Evolutionary conservation across 1,140 invertebrate species (phyloP), one percentile per base, ranked within the genome.

Genomic region (Elymnias hypermnestra): DNA sequence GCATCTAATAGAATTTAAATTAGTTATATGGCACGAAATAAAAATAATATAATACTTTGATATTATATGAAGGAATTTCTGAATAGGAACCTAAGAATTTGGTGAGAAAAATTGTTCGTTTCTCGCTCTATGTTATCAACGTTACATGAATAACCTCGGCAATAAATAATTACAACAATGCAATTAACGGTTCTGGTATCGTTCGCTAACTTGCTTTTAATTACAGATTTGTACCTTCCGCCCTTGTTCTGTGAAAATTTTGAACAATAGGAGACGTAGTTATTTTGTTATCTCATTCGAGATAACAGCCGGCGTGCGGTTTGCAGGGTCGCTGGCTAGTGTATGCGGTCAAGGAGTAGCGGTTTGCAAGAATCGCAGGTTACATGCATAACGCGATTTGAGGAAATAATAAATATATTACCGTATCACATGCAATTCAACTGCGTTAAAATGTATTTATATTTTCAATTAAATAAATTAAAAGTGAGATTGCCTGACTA

Each of bases 141-240:
- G 23, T n/a, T 19, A 57, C 43, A 59, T 54, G 56, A 55, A 26
- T 6, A 48, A 22, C 57, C 45, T 63, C 55, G 53, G 49, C 53
- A 58, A 60, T 61, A 59, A 64, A 64, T 63, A 60, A n/a, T 64
- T 62, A 56, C 58, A 65, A 66, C 57, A 75, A 72, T 72, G 59
- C 58, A 57, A 59, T 57, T 61, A 64, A 61, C 51, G 45, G 49
- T 47, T 60, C 55, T 51, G 54, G 55, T 47, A 57, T 54, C 61
- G 53, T 51, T 53, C 60, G 53, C 57, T 64, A 57, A 57, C 50
- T 55, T 56, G 54, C 43, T 54, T 51, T 59, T 68, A 63, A 72
- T 72, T 70, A 66, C 53, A 58, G 29, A 46, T 64, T 55, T 66
- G 57, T 60, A 61, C 64, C 63, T 73, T 70, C 69, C 67, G 66